Conservation (phyloP, 2,888 invertebrate species). For the Meghimatium bilineatum region DNA sequence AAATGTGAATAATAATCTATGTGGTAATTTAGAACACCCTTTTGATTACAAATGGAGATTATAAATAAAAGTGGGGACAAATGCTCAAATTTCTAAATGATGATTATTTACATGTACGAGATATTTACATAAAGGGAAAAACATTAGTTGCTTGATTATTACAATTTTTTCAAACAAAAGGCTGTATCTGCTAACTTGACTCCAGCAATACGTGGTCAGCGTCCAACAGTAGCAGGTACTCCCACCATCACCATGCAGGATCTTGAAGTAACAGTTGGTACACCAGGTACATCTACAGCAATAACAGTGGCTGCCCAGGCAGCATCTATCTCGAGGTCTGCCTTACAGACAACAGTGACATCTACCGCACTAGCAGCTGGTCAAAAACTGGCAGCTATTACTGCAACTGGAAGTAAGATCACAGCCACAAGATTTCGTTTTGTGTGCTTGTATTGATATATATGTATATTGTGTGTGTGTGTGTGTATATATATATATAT, state of each 20-base stretch:
- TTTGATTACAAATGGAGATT: no score
- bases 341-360: slow-evolving; percentile 58
- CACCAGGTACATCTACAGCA: slow-evolving; percentile 64
- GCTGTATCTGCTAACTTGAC: slow-evolving; percentile 54
- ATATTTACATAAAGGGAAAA: not conserved
- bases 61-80: no score
- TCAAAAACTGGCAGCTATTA: slow-evolving; percentile 63
- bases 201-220: slow-evolving; percentile 41
- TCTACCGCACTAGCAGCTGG: slow-evolving; percentile 67
- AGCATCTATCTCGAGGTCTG: slow-evolving; percentile 53
- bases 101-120: no score
- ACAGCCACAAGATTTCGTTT: not conserved
- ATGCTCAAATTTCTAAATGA: no score
- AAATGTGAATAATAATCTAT: no score
- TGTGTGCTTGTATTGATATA: no score
- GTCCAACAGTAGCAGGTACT: slow-evolving; percentile 62
- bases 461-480: no score
- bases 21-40: no score
- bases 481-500: no score
- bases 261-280: slow-evolving; percentile 57
- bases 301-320: slow-evolving; percentile 59
- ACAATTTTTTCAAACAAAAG: slow-evolving; percentile 25
- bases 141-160: not conserved
- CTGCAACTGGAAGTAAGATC: slow-evolving; percentile 52
- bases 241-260: slow-evolving; percentile 56